Percentiles rank a stretch among this genome's conserved stretches.
Evolutionary conservation across 2,888 invertebrate species (phyloP).

Genomic region (Allophyes oxyacanthae): DNA sequence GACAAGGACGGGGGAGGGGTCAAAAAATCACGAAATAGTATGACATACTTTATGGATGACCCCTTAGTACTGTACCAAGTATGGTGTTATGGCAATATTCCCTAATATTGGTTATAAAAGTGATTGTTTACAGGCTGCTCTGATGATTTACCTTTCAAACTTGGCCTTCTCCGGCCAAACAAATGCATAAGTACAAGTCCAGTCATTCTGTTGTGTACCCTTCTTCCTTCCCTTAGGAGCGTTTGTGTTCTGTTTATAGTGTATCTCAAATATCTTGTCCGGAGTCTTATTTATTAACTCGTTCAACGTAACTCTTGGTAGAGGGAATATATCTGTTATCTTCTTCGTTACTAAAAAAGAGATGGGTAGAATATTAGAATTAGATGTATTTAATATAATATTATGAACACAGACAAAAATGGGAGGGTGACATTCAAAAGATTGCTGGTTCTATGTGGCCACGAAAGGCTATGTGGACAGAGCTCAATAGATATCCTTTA

Average conservation of each 20-base stretch:
- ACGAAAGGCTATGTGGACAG: no score
- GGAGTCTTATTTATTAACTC: conserved; percentile 80
- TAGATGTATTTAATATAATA: not conserved
- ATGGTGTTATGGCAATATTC: no score
- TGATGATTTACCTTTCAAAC: conserved; percentile 80
- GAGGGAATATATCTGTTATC: conserved; percentile 79
- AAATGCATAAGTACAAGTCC: conserved; percentile 88
- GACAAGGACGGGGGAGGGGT: no score
- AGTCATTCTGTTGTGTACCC: conserved; percentile 69
- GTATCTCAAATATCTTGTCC: conserved; percentile 78
- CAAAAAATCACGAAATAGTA: no score
- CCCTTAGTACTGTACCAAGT: no score
- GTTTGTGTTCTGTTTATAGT: conserved; percentile 72
- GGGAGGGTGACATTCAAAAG: no score
- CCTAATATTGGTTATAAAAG: no score
- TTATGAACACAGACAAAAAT: no score
- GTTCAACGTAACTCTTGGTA: conserved; percentile 84
- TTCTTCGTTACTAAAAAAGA: conserved; percentile 65
- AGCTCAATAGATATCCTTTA: no score
- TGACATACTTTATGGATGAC: no score
- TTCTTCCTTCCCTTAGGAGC: conserved; percentile 76
- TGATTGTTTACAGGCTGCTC: no score
- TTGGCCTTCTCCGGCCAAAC: conserved; percentile 89
- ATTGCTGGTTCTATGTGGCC: no score
- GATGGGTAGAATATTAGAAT: not conserved